Base-by-base conservation (phyloP, 2,113 vertebrate species). In the Microtus ochrogaster region DNA sequence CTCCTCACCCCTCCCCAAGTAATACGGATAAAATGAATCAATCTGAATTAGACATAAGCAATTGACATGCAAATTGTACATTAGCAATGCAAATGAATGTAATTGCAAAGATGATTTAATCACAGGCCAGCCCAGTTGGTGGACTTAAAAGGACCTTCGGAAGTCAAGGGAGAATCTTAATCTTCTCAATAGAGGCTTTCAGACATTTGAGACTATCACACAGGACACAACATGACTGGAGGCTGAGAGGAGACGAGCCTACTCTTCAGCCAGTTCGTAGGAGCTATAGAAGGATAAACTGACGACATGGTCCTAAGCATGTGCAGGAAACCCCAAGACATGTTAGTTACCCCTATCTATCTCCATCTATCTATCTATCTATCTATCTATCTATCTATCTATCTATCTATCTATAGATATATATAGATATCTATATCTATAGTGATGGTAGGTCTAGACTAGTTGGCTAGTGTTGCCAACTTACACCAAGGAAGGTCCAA, bases 1-100 rank as follows among this genome's bases (percentile, higher is more conserved):
- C 6, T 55, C n/a, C 16, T 68, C 26, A 41, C 28, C 58, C 30
- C 68, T 68, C 63, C 41, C 7, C 33, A 84, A 49, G 91, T 96
- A 96, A 95, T 92, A 86, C 96, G 91, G 88, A 94, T 92, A 74
- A 95, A 88, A 93, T 85, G 55, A 91, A 88, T 44, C 93, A 90
- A 91, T 94, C 55, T 90, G 66, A 96, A 84, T 72, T 68, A 92
- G 30, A 86, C 77, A 94, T 65, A 82, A 96, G 91, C 91, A 94
- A 94, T 93, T 94, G 89, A 89, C 77, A 97, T 96, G 91, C 92
- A 97, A 96, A 97, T 76, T 92, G 33, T 89, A 91, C 70, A 92
- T 95, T 92, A 95, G 94, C 96, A 98, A 96, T 97, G 94, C 94
- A 97, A 97, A 97, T 95, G 89, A 94, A 91, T 91, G 81, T 96